These are phyloP conservation scores for Anas acuta DNA, from an alignment of 2,797 vertebrate genomes.

Conservation along the genomic window DNA sequence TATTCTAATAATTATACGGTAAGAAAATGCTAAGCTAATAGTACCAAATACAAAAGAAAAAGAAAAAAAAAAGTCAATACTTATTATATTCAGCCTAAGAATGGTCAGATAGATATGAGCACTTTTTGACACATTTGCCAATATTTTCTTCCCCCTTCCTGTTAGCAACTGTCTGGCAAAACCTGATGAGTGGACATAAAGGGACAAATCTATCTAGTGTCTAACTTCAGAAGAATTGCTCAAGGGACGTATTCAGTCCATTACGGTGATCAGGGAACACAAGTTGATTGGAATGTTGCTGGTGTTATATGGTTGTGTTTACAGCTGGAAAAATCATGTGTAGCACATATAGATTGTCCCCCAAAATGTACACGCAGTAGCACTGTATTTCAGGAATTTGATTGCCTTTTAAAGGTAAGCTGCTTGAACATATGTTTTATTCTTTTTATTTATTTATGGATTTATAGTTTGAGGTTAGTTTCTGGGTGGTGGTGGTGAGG, in stretches of 20 bases:
- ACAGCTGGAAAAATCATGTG: not conserved
- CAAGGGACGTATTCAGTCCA: not conserved
- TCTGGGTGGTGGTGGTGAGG: no score
- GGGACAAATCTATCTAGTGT: not conserved
- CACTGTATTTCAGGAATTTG: not conserved
- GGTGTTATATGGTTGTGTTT: not conserved
- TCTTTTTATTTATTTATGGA: not conserved
- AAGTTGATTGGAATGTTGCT: not conserved
- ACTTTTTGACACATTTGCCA: conserved; percentile 46
- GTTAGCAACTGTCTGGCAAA: conserved; percentile 21
- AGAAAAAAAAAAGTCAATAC: conserved; percentile 1
- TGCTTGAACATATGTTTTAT: not conserved
- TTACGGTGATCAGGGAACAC: not conserved
- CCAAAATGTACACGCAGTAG: not conserved
- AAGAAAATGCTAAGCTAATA: conserved; percentile 39
- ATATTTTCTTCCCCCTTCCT: not conserved
- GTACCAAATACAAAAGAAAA: conserved; percentile 9
- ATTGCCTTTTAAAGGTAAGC: not conserved
- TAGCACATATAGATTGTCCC: not conserved
- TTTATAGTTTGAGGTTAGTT: not conserved
- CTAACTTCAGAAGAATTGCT: not conserved
- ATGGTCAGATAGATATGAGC: conserved; percentile 19
- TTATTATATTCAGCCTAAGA: conserved; percentile 13
- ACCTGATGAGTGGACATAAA: not conserved
- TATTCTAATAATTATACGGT: conserved; percentile 23